Evolutionary conservation across 2,888 invertebrate genomes (phyloP), one percentile per base, ranked within the genome.

Genomic region (Dastarcus helophoroides): DNA sequence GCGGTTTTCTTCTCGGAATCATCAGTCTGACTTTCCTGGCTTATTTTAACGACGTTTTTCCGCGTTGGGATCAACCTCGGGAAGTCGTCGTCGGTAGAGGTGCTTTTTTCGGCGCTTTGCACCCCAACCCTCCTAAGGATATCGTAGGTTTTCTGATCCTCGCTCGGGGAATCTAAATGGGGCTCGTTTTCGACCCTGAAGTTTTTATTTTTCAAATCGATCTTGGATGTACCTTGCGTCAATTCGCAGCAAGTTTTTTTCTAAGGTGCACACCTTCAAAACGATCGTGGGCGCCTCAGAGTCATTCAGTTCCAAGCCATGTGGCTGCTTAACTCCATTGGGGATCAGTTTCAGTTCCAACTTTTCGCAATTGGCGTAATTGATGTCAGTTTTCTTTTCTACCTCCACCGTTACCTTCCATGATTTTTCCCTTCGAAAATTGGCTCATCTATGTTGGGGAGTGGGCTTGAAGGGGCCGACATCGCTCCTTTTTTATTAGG

Each of bases 141-240:
- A 39, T 62, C 60, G 29, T 61, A 62, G 4, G 61, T 61, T 43
- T 50, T 54, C 38, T 62, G 60, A 41, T 62, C 62, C 41, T 62
- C 62, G 39, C 61, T 62, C 1, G 62, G 62, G n/a, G 61, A 61
- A 43, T 60, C 55, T 11, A 56, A 40, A 28, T 51, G 39, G 29
- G n/a, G n/a, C n/a, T n/a, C n/a, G n/a, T n/a, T n/a, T n/a, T n/a
- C n/a, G n/a, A n/a, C n/a, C n/a, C n/a, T n/a, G n/a, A n/a, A n/a
- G n/a, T n/a, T n/a, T n/a, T n/a, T n/a, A n/a, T n/a, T n/a, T n/a
- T n/a, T n/a, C n/a, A n/a, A n/a, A n/a, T n/a, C n/a, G n/a, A n/a
- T n/a, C n/a, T n/a, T n/a, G n/a, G n/a, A n/a, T n/a, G n/a, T n/a
- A n/a, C n/a, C n/a, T n/a, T n/a, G n/a, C n/a, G n/a, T n/a, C n/a